Evolutionary conservation across 2,888 invertebrate species (phyloP), one percentile per base, ranked within the genome.

Genomic region (Chloromyia formosa): DNA sequence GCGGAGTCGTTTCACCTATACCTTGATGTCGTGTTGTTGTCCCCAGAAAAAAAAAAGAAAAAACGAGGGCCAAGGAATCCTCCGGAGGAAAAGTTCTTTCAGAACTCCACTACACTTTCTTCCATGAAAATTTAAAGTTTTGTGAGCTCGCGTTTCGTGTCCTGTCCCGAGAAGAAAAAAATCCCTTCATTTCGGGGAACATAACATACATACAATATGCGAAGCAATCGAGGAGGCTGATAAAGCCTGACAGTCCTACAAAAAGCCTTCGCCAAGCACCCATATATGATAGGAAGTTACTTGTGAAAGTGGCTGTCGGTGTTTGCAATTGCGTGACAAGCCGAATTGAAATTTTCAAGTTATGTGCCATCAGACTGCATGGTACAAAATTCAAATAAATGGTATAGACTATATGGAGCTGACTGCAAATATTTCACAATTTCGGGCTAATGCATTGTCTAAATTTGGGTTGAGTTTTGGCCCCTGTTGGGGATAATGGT

Each of bases 321-420:
- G 27, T n/a, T 60, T 60, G 60, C 22, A 60, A 66, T 66, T 66
- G 66, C 66, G 66, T 66, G 66, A 66, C 66, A 66, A 40, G 18
- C 16, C n/a, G 66, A 66, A 66, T 45, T 66, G 66, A 45, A 66
- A 66, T 45, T 66, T 20, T 20, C 45, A 66, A 66, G 45, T 66
- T 66, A 66, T 66, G 66, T 66, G 49, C 66, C 66, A 66, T 45
- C 45, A 20, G 18, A 14, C 20, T 22, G 45, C 66, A 66, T 66
- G 66, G 66, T 66, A 66, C 66, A 40, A 35, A 35, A 20, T 18
- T 18, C 42, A 64, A 49, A 49, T 49, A 49, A 49, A 49, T 49
- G 49, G 27, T n/a, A 49, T 49, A 10, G 49, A n/a, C 16, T 49
- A n/a, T 49, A n/a, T n/a, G 49, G 12, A 49, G 7, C 27, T 35